These are phyloP conservation scores for Momotus momota DNA, from an alignment of 2,797 vertebrate genomes.

Conservation along the genomic window DNA sequence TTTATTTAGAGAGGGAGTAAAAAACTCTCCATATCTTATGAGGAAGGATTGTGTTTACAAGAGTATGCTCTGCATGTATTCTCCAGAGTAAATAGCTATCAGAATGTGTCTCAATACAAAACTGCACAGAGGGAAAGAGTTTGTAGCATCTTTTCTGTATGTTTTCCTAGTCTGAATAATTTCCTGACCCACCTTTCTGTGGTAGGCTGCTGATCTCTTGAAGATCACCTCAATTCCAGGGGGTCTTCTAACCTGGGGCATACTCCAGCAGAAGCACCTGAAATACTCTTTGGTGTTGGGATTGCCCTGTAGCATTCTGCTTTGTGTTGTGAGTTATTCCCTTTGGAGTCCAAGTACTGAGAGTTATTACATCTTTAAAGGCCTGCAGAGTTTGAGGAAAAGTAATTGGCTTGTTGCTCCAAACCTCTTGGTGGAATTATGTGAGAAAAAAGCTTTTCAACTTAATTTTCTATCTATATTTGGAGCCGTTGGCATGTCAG, in stretches of 20 bases:
- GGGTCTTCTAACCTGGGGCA: not conserved
- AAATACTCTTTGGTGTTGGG: conserved; percentile 47
- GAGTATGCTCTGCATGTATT: not conserved
- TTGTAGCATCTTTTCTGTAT: not conserved
- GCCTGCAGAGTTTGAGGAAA: conserved; percentile 47
- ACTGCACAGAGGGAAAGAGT: not conserved
- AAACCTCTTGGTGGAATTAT: conserved; percentile 60
- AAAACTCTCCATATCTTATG: not conserved
- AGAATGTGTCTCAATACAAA: not conserved
- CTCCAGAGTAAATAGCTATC: not conserved
- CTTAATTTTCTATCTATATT: conserved; percentile 59
- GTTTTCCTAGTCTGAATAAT: not conserved
- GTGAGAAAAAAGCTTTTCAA: conserved; percentile 44
- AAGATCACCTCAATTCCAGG: conserved; percentile 19
- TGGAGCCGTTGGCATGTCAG: conserved; percentile 38
- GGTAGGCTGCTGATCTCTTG: not conserved
- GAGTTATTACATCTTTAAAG: conserved; percentile 59
- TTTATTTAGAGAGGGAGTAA: not conserved
- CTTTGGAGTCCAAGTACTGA: conserved; percentile 35
- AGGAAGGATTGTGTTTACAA: not conserved
- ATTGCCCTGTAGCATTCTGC: conserved; percentile 36
- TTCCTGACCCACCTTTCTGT: not conserved
- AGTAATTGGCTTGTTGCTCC: conserved; percentile 67
- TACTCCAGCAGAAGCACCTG: conserved; percentile 26
- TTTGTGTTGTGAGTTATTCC: conserved; percentile 57